Base-by-base conservation (phyloP, 2,797 vertebrate genomes). In the Triplophysa bombifrons region DNA sequence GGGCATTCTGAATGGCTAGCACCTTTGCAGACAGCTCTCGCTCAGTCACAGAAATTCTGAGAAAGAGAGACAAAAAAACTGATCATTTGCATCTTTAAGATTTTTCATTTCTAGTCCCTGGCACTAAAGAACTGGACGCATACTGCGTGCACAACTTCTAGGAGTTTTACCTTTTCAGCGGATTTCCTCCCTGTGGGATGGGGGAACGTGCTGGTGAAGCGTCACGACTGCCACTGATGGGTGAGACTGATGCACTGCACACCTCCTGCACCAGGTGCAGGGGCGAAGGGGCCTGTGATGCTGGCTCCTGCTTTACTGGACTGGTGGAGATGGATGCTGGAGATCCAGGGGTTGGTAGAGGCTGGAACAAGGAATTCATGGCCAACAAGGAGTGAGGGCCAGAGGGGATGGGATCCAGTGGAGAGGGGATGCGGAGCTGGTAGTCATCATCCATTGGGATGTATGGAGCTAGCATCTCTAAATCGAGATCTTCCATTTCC, bases 401-500 rank as follows among this genome's bases (percentile, higher is more conserved):
- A 53, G 76, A 69, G 0, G 84, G 46, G 7, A 84, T 79, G 0
- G 81, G 69, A 27, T 85, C 81, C 80, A 87, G 71, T 0, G 95
- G 92, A 74, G 95, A 94, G 46, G 97, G 93, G 82, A 94, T 94
- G 56, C 94, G 95, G 81, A 99, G 91, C 93, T 99, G 98, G 91
- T 97, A 99, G 89, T 99, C 98, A n/a, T 98, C 98, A 41, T 99
- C 98, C 97, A 99, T 99, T 55, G 98, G 95, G 90, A 99, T 99
- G 85, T 98, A 99, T 25, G 98, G 98, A 69, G 98, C 98, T 50
- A 99, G 89, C 98, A 98, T 99, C 88, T 99, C 98, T 88, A 99
- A 89, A 78, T 99, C 98, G 78, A 97, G 93, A 89, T 93, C 93
- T 56, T 96, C 95, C 14, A 95, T 96, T 84, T 94, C 92, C 97